A percentile compares a stretch with the other conserved stretches of the same genome.
These are phyloP conservation scores for Meloidogyne floridensis DNA, from an alignment of 1,140 invertebrate species.

Conservation along the genomic window DNA sequence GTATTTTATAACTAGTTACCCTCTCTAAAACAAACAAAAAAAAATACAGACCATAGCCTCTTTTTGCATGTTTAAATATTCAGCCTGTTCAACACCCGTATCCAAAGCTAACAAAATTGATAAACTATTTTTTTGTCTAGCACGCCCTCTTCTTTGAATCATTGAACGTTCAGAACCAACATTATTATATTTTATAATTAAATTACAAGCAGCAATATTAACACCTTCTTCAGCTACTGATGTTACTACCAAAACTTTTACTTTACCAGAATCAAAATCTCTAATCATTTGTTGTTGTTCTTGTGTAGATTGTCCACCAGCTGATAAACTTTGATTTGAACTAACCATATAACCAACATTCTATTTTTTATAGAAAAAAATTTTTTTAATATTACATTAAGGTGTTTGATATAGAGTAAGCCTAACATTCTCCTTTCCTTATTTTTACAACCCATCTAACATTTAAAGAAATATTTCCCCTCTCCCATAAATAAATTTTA, in stretches of 20 bases:
- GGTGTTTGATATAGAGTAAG: too few relatives aligned
- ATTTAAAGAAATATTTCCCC: too few relatives aligned
- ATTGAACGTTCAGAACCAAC: constrained; percentile 33
- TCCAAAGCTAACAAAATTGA: constrained; percentile 30
- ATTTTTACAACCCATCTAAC: too few relatives aligned
- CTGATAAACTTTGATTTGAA: constrained; percentile 35
- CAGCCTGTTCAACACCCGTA: constrained; percentile 33
- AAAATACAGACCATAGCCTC: constrained; percentile 28
- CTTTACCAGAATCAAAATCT: constrained; percentile 24
- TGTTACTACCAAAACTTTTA: constrained; percentile 40
- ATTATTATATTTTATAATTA: constrained; percentile 45
- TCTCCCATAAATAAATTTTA: too few relatives aligned
- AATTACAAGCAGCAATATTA: constrained; percentile 38
- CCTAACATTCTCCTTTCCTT: too few relatives aligned
- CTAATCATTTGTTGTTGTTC: constrained; percentile 28
- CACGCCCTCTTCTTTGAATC: constrained; percentile 39
- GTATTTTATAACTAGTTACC: not conserved
- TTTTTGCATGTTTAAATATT: constrained; percentile 35
- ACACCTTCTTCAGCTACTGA: constrained; percentile 39
- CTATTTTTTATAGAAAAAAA: not conserved
- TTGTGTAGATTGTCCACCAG: constrained; percentile 31
- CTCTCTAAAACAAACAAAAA: not conserved
- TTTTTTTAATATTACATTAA: not conserved
- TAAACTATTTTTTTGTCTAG: constrained; percentile 30
- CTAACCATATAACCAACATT: constrained; percentile 34